Evolutionary conservation across 2,888 invertebrate genomes (phyloP), one percentile per base, ranked within the genome.

Genomic region (Rhagophthalmus giganteus): DNA sequence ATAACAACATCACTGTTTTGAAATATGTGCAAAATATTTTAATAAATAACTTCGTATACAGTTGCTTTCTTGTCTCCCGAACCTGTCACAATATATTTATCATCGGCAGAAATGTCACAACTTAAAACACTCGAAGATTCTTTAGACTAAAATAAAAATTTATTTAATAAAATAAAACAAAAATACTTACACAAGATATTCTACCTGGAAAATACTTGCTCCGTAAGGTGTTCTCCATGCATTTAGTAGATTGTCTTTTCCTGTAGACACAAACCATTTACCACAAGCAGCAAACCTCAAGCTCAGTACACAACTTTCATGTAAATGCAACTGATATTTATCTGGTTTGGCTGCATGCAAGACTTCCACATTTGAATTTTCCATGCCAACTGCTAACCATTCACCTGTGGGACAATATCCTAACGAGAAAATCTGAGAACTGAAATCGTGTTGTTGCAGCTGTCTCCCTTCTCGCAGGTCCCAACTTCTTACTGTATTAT

Each of bases 201-300:
- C n/a, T n/a, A 94, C 95, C 88, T 96, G 95, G 83, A 98, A 96
- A 81, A 98, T 94, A 69, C 93, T 94, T 62, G 96, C 95, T 59
- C 97, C 97, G 72, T 97, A 96, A 0, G 98, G 98, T 68, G 97
- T 95, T 69, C 96, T 83, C 96, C 97, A 98, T 26, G 94, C 94
- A 76, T 98, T 96, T 44, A 98, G 82, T 71, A 95, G 80, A 78
- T 97, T 97, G 76, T 99, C 98, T 79, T 97, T 97, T 61, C 96
- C 96, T n/a, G 96, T 97, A 59, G 93, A 94, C 60, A 96, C 94
- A 78, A 99, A 99, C 96, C 97, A 99, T 77, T 97, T 97, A 66
- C 97, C 97, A 72, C 90, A 88, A 39, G 91, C 87, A 35, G 98
- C 96, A 78, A 97, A 98, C 74, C 92, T 86, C 57, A 98, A 81